Conservation (phyloP, 35 echinoderm and acorn worm genomes). For the Strongylocentrotus purpuratus region DNA sequence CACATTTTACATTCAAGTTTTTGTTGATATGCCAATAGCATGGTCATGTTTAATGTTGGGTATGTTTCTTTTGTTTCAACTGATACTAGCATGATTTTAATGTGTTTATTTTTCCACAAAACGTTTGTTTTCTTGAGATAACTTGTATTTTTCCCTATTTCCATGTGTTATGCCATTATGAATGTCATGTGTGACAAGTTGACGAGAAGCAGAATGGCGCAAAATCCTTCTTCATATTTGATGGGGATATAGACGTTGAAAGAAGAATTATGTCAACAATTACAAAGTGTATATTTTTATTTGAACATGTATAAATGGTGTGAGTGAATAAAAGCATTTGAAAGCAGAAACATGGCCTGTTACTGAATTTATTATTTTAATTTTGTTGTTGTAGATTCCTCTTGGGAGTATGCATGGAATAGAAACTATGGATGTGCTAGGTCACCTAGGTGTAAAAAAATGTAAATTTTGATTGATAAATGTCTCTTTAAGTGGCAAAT, state of each 20-base stretch:
- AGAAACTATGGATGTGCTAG: background rate
- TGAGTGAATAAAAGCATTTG: background rate
- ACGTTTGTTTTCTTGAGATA: background rate
- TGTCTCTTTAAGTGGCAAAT: background rate
- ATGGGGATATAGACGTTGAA: background rate
- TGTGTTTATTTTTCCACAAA: background rate
- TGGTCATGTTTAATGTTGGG: too few species aligned
- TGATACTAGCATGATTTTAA: too few species aligned
- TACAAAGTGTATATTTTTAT: conserved; percentile 14
- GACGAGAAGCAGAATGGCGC: background rate
- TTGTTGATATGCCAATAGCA: too few species aligned
- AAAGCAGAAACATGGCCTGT: background rate
- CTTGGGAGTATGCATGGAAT: background rate
- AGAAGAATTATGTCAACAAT: background rate
- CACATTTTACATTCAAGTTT: too few species aligned
- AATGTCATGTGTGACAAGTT: background rate
- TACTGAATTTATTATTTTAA: background rate
- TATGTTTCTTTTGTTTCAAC: too few species aligned
- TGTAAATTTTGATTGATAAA: too few species aligned
- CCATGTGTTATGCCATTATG: background rate
- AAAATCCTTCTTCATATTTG: background rate
- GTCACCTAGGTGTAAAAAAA: background rate
- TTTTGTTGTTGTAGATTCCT: background rate
- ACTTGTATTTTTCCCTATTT: background rate
- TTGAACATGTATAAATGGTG: conserved; percentile 12